Evolutionary conservation across 2,797 vertebrate species (phyloP).

Genomic region (Thripadectes ignobilis): DNA sequence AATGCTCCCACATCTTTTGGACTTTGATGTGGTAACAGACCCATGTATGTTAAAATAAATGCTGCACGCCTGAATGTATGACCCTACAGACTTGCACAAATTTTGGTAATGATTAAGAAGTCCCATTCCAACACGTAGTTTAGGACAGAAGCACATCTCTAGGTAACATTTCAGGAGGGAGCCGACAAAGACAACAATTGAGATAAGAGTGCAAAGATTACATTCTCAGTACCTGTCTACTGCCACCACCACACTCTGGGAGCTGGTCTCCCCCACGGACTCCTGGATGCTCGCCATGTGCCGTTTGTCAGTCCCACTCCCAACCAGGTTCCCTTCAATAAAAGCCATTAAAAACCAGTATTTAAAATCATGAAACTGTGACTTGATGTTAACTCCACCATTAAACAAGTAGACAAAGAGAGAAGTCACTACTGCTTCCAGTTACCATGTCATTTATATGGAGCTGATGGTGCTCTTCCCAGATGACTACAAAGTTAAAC

Average conservation of each 20-base stretch:
- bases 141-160: neutral
- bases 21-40: neutral
- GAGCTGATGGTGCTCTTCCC: neutral
- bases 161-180: neutral
- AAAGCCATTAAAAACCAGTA: neutral
- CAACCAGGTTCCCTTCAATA: constrained; percentile 88
- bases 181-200: rapidly evolving
- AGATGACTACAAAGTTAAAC: neutral
- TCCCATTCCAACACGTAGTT: neutral
- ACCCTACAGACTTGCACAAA: neutral
- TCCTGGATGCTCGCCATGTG: constrained; percentile 96
- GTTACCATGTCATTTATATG: neutral
- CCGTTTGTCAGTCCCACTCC: constrained; percentile 87
- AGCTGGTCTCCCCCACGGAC: constrained; percentile 96
- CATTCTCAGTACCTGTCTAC: constrained; percentile 86
- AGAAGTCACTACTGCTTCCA: neutral
- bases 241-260: constrained; percentile 95
- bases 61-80: neutral
- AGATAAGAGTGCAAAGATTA: neutral
- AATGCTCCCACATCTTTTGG: neutral
- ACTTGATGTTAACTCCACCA: neutral
- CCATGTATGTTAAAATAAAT: neutral
- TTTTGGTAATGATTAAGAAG: neutral
- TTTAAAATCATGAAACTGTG: neutral
- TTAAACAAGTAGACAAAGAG: neutral